phyloP scores from a whole-genome alignment of 2,888 invertebrate genomes.

The Nomada ruficornis region DNA sequence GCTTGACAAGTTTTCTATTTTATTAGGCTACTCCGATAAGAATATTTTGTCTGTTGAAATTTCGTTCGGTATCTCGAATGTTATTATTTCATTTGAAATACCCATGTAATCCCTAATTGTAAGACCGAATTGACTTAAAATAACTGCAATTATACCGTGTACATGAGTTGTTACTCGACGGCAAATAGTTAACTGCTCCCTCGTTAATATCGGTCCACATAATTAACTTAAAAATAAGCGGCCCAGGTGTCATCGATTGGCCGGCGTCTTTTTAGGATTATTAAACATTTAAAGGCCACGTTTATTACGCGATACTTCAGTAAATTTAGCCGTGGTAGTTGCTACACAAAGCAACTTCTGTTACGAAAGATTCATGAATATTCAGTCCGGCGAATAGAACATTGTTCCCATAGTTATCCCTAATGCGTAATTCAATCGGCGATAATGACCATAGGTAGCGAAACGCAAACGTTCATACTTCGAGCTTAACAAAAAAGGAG shows the following conservation, averaged over 20 bases:
- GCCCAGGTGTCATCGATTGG: not conserved
- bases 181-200: not conserved
- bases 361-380: slow-evolving; percentile 34
- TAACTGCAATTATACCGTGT: too few relatives aligned
- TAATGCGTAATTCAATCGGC: slow-evolving; percentile 36
- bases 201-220: slow-evolving; percentile 1
- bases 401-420: slow-evolving; percentile 36
- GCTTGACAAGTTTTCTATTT: too few relatives aligned
- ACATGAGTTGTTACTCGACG: not conserved
- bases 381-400: slow-evolving; percentile 9
- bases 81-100: too few relatives aligned
- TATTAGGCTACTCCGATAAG: too few relatives aligned
- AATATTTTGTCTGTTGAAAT: too few relatives aligned
- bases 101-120: too few relatives aligned
- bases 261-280: slow-evolving; percentile 24
- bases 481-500: not conserved
- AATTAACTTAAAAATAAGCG: slow-evolving; percentile 12
- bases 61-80: too few relatives aligned
- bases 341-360: slow-evolving; percentile 16
- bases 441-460: slow-evolving; percentile 31
- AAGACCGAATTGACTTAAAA: too few relatives aligned
- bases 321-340: slow-evolving; percentile 45
- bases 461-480: slow-evolving; percentile 22
- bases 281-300: slow-evolving; percentile 29
- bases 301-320: slow-evolving; percentile 38